These are phyloP conservation scores for Sebastes ruberrimus DNA, from an alignment of 2,797 vertebrate species.

Conservation along the genomic window DNA sequence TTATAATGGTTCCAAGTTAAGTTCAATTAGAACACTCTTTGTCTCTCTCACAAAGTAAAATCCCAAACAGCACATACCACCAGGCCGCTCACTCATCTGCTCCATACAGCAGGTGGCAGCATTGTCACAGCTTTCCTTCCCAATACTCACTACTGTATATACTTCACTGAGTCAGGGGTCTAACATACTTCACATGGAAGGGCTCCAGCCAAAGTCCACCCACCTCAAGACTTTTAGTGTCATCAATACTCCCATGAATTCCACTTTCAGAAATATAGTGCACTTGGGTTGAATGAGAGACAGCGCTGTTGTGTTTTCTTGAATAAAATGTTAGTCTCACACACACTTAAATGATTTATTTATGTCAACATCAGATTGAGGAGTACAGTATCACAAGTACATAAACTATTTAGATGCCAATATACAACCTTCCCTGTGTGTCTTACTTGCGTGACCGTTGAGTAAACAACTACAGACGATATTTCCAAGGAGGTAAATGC, in stretches of 20 bases:
- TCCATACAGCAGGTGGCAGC: constrained; percentile 82
- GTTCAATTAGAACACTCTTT: constrained; percentile 51
- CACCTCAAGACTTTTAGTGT: constrained; percentile 31
- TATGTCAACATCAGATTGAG: constrained; percentile 51
- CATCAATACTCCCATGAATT: constrained; percentile 38
- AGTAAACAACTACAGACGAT: constrained; percentile 43
- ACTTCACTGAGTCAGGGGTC: constrained; percentile 30
- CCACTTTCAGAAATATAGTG: constrained; percentile 30
- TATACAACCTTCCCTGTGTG: constrained; percentile 52
- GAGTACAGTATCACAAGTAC: constrained; percentile 58
- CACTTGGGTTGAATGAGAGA: constrained; percentile 23
- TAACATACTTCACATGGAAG: constrained; percentile 55
- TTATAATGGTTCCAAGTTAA: constrained; percentile 51
- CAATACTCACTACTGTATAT: not conserved
- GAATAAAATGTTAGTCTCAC: constrained; percentile 29
- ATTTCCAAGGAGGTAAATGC: constrained; percentile 32
- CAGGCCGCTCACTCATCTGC: not conserved
- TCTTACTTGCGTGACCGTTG: constrained; percentile 45
- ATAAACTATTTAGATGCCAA: constrained; percentile 73
- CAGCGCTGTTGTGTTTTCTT: not conserved
- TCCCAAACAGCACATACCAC: not conserved
- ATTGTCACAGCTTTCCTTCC: constrained; percentile 69
- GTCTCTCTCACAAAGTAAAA: constrained; percentile 28
- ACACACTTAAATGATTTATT: constrained; percentile 68
- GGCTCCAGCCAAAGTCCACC: constrained; percentile 38